Base-by-base conservation (phyloP, 2,888 invertebrate species). In the Pseudolycoriella hygida region DNA sequence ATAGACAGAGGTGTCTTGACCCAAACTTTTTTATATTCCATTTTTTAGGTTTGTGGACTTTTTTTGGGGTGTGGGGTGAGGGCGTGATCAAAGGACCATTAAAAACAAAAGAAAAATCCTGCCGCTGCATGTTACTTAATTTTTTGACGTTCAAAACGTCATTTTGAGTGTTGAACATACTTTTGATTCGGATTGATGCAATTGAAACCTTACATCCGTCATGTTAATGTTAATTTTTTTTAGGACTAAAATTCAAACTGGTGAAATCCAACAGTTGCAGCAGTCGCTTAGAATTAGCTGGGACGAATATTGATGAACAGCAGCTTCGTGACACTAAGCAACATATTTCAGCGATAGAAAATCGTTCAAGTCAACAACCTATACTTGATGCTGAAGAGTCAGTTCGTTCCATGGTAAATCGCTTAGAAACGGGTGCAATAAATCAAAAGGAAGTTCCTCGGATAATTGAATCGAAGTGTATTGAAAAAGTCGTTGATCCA, bases 211-310 rank as follows among this genome's bases (percentile, higher is more conserved):
- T n/a, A n/a, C n/a, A n/a, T n/a, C n/a, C n/a, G n/a, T n/a, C n/a
- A n/a, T n/a, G n/a, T n/a, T n/a, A n/a, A n/a, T n/a, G n/a, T n/a
- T 8, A 4, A 25, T 25, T 25, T 8, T 8, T 73, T 57, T 68
- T 71, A 58, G 80, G 81, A 44, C 74, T 85, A 45, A 85, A 84
- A 60, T 86, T 86, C 59, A 78, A 80, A 57, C 65, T 87, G 50
- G 76, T 87, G 1, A 87, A 87, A 66, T 87, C 86, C 25, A 87
- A 87, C 57, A 86, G 86, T 52, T 87, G 86, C 59, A 85, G 83
- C 57, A 86, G 85, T 58, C 72, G 87, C 25, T 65, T 87, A 43
- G 86, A 87, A 58, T 62, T 87, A 45, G 77, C 84, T 1, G 86
- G 85, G 4, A 73, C 81, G 32, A 54, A 55, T 42, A 49, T 54